Conservation (phyloP, 2,888 invertebrate species). For the Syrista parreyssii region DNA sequence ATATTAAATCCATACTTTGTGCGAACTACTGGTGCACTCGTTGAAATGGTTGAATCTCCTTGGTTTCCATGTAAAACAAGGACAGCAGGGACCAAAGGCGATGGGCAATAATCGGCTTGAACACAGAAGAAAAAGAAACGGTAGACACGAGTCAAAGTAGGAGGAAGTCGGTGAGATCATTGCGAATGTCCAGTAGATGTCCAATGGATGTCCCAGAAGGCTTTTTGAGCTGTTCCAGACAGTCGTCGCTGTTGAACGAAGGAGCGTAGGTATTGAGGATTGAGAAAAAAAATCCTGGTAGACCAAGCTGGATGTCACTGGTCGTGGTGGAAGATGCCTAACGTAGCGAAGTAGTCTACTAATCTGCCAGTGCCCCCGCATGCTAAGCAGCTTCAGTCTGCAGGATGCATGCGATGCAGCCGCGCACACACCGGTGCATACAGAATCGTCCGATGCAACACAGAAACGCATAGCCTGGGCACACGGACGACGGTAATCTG, state of each 20-base stretch:
- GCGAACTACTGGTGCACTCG: not conserved
- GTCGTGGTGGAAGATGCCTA: not conserved
- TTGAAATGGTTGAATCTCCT: not conserved
- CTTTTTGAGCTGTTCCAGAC: not conserved
- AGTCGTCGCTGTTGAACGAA: not conserved
- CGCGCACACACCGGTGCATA: not conserved
- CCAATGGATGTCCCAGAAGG: not conserved
- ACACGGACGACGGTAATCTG: constrained; percentile 41
- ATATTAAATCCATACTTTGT: not conserved
- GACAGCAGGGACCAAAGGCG: too few relatives aligned
- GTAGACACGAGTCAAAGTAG: not conserved
- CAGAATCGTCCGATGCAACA: not conserved
- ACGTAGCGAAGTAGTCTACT: not conserved
- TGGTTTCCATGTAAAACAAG: too few relatives aligned
- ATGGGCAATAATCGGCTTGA: not conserved
- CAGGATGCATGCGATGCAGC: not conserved
- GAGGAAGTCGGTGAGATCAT: not conserved
- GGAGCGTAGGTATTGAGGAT: not conserved
- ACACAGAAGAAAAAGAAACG: not conserved
- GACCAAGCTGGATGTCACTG: constrained; percentile 7
- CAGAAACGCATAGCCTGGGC: constrained; percentile 1
- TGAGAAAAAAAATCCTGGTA: not conserved
- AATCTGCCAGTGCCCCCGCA: not conserved
- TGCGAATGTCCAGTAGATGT: not conserved
- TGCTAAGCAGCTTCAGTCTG: not conserved